Evolutionary conservation across 2,797 vertebrate genomes (phyloP).

Genomic region (Xenentodon cancila): DNA sequence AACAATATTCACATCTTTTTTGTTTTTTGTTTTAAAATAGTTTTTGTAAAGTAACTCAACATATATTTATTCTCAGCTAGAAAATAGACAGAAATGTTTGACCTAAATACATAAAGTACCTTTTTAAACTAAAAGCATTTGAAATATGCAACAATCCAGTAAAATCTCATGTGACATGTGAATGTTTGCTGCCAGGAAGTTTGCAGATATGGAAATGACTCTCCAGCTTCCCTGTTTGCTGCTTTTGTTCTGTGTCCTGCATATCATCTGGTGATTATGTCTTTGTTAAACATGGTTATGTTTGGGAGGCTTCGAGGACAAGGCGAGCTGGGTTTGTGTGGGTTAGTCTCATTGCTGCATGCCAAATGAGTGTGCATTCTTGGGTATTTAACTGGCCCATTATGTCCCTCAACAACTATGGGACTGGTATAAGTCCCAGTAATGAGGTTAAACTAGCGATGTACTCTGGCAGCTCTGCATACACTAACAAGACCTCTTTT

Average conservation of each 20-base stretch:
- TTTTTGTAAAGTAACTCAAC: too few relatives aligned
- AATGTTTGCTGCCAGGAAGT: neutral
- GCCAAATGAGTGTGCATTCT: constrained; percentile 61
- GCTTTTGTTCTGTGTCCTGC: neutral
- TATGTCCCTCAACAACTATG: constrained; percentile 36
- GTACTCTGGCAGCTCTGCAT: constrained; percentile 39
- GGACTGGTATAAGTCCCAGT: constrained; percentile 40
- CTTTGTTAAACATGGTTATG: constrained; percentile 3
- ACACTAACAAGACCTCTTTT: constrained; percentile 62
- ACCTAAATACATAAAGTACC: too few relatives aligned
- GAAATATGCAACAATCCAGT: too few relatives aligned
- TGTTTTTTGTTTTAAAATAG: too few relatives aligned
- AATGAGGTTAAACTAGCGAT: constrained; percentile 64
- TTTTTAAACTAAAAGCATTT: neutral
- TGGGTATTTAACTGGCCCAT: constrained; percentile 46
- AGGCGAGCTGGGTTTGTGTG: constrained; percentile 21
- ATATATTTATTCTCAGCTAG: too few relatives aligned
- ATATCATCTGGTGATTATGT: constrained; percentile 5
- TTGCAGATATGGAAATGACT: constrained; percentile 11
- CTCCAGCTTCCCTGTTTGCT: neutral
- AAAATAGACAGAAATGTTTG: too few relatives aligned
- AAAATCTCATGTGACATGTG: neutral
- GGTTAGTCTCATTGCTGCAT: constrained; percentile 46
- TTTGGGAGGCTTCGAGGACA: constrained; percentile 4
- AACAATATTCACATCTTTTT: too few relatives aligned